Evolutionary conservation across 2,113 vertebrate species (phyloP).

Genomic region (Vulpes ferrilata): DNA sequence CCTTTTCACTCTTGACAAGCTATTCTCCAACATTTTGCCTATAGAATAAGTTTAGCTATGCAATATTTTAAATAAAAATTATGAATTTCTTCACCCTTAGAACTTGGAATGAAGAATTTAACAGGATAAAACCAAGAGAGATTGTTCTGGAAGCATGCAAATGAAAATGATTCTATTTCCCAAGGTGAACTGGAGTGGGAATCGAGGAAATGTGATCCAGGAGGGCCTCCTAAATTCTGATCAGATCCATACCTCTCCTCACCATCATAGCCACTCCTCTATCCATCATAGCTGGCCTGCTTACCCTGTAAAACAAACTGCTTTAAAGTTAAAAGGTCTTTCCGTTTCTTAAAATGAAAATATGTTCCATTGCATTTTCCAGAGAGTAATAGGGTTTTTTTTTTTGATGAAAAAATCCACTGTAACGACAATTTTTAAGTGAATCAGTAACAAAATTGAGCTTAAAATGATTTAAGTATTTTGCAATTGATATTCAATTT

Average conservation of each 20-base stretch:
- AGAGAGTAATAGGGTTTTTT: conserved; percentile 44
- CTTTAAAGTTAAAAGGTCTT: background rate
- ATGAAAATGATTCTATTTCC: background rate
- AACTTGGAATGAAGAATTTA: background rate
- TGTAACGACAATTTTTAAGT: conserved; percentile 59
- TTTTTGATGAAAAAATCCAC: conserved; percentile 50
- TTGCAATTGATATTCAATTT: conserved; percentile 68
- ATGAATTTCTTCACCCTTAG: background rate
- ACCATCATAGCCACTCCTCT: fast-evolving
- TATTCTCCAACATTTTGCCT: background rate
- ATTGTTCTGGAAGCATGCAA: background rate
- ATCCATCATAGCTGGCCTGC: fast-evolving
- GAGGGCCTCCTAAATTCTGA: too few species aligned
- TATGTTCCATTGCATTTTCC: conserved; percentile 54
- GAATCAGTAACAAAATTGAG: conserved; percentile 71
- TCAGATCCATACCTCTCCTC: fast-evolving
- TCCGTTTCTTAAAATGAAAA: background rate
- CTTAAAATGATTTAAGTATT: conserved; percentile 31
- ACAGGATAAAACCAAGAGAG: background rate
- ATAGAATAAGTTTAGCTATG: fast-evolving
- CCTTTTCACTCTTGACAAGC: too few species aligned
- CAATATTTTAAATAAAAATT: background rate
- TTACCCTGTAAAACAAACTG: fast-evolving
- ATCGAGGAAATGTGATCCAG: background rate
- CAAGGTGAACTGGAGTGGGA: background rate